Evolutionary conservation across 2,797 vertebrate genomes (phyloP), one percentile per base, ranked within the genome.

Genomic region (Capromys pilorides): DNA sequence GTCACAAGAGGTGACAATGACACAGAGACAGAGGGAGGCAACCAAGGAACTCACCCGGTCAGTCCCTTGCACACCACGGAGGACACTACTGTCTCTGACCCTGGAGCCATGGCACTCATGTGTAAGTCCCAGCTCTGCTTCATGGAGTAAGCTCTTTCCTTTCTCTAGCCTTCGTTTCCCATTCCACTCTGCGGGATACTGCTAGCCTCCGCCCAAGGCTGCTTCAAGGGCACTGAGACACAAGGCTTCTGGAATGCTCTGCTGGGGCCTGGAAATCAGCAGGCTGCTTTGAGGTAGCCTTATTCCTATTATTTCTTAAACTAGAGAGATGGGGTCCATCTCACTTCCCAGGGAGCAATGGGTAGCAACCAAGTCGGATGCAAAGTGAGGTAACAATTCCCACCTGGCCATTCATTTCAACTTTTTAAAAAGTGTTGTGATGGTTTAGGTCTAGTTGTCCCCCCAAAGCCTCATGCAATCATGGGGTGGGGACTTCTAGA

Each of bases 381-480:
- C 7, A 69, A 89, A 75, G 24, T 73, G 77, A 85, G 82, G 22
- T 54, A 94, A 77, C n/a, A 93, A 75, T 84, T 59, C 28, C 54
- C 49, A 67, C 39, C 69, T 54, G 86, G 33, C 62, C 36, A 86
- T 59, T 36, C 73, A 33, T 88, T 88, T 88, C 67, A 83, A 33
- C 36, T 24, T 59, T 36, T 85, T 16, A 8, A 22, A 71, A 83
- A 66, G 45, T n/a, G n/a, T n/a, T n/a, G n/a, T n/a, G n/a, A n/a
- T n/a, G n/a, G n/a, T n/a, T n/a, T n/a, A n/a, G n/a, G n/a, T n/a
- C n/a, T n/a, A n/a, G n/a, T n/a, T n/a, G n/a, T n/a, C n/a, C n/a
- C n/a, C n/a, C n/a, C n/a, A n/a, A n/a, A n/a, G n/a, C n/a, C n/a
- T n/a, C n/a, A n/a, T n/a, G n/a, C n/a, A n/a, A n/a, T n/a, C n/a